phyloP scores from a whole-genome alignment of 2,797 vertebrate genomes.

The Simalia tracyae region DNA sequence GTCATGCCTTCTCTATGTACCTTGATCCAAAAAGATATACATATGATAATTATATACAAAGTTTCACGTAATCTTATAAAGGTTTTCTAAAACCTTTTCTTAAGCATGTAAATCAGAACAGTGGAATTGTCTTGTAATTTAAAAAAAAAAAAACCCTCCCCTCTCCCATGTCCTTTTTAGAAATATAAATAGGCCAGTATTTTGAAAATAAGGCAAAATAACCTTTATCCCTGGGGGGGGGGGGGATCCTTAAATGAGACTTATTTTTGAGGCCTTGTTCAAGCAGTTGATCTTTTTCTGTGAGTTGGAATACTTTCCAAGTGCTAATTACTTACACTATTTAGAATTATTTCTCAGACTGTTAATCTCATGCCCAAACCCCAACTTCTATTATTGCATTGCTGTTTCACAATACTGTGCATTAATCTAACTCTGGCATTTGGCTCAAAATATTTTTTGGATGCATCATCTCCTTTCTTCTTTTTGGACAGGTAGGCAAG shows the following conservation, averaged over 20 bases:
- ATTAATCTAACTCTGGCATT: not conserved
- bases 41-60: not conserved
- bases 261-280: not conserved
- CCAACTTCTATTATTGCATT: not conserved
- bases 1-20: fast-evolving
- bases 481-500: not conserved
- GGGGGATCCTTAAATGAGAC: fast-evolving
- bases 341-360: not conserved
- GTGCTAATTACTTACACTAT: not conserved
- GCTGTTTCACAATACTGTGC: not conserved
- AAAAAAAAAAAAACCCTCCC: not conserved
- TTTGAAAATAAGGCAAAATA: not conserved
- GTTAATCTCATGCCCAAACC: not conserved
- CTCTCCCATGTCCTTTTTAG: not conserved
- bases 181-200: not conserved
- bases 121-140: not conserved
- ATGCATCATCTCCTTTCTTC: not conserved
- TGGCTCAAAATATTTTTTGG: not conserved
- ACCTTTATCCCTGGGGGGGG: not conserved
- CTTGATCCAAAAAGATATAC: not conserved
- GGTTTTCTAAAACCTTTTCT: not conserved
- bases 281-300: not conserved
- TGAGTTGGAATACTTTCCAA: not conserved
- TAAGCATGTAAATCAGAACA: not conserved
- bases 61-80: not conserved